Conservation (phyloP, 2,797 vertebrate genomes). For the Natrix natrix region DNA sequence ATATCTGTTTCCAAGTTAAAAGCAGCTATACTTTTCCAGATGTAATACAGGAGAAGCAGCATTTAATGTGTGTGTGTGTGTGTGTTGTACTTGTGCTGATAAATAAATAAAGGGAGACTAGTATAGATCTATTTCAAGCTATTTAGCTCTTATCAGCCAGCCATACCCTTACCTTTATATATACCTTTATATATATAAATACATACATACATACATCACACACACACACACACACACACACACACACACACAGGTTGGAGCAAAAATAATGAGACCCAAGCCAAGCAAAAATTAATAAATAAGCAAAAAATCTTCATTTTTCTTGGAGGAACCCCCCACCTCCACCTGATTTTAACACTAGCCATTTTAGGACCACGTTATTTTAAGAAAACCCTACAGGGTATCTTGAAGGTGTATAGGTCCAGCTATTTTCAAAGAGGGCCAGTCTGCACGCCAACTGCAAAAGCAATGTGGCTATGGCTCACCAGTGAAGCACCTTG, state of each 20-base stretch:
- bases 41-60: background rate
- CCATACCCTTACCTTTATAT: no score
- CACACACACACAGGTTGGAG: background rate
- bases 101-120: no score
- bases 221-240: no score
- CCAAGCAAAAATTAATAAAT: background rate
- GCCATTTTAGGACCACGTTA: background rate
- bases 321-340: background rate
- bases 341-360: background rate
- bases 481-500: conserved; percentile 94
- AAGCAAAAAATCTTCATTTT: background rate
- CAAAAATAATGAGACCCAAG: background rate
- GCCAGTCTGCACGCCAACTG: background rate
- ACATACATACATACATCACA: no score
- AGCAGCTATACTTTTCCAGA: background rate
- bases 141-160: no score
- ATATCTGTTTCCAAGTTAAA: background rate
- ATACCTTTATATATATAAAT: no score
- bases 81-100: no score
- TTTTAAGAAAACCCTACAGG: background rate
- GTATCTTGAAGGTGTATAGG: background rate
- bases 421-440: background rate
- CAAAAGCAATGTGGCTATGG: background rate
- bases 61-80: background rate
- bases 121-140: no score